Evolutionary conservation across 2,888 invertebrate species (phyloP).

Genomic region (Idaea aversata): DNA sequence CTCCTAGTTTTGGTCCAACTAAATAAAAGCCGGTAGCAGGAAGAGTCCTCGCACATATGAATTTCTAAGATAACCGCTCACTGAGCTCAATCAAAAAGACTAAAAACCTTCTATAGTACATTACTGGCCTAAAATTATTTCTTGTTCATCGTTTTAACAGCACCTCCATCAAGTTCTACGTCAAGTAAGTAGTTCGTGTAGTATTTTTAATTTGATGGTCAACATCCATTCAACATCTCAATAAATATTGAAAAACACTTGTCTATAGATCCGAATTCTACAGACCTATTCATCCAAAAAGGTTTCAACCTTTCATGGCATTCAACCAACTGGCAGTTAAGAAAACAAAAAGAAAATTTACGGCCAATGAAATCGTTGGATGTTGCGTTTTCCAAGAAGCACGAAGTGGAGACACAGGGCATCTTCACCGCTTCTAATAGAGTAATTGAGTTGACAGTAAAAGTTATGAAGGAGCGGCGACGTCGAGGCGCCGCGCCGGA

Average conservation of each 20-base stretch:
- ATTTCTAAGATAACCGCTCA: too few species aligned
- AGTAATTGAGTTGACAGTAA: slow-evolving; percentile 73
- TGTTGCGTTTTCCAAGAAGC: slow-evolving; percentile 30
- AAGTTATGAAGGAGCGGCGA: slow-evolving; percentile 74
- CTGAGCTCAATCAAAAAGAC: too few species aligned
- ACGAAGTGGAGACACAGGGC: slow-evolving; percentile 25
- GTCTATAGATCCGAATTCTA: not conserved
- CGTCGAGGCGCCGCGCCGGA: slow-evolving; percentile 65
- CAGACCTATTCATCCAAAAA: not conserved
- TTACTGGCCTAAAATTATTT: too few species aligned
- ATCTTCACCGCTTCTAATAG: slow-evolving; percentile 47
- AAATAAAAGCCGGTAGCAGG: too few species aligned
- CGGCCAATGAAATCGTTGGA: slow-evolving; percentile 18
- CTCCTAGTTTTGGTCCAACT: too few species aligned
- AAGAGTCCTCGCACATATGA: too few species aligned
- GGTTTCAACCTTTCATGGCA: not conserved
- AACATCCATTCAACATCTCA: not conserved
- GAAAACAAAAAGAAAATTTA: slow-evolving; percentile 12
- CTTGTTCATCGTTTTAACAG: too few species aligned
- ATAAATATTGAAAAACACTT: not conserved
- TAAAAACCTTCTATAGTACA: too few species aligned
- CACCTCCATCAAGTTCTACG: too few species aligned
- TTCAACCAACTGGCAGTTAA: not conserved
- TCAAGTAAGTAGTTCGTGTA: too few species aligned
- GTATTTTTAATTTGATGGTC: not conserved